phyloP scores from a whole-genome alignment of 92 coral and sea anemone genomes.

The Muricea muricata region DNA sequence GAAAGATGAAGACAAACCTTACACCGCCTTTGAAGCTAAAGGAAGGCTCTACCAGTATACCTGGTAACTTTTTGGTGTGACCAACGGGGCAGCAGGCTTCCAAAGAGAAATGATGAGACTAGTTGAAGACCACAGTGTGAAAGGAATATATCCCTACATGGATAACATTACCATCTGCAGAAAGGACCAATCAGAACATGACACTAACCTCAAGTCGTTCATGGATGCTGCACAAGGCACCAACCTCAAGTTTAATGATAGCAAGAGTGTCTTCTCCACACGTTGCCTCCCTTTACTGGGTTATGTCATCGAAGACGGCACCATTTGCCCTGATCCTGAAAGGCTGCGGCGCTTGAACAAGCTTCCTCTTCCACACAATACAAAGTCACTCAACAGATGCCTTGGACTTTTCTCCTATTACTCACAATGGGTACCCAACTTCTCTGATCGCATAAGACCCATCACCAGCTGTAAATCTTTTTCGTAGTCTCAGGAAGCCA shows the following conservation, averaged over 20 bases:
- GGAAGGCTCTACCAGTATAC: conserved; percentile 12
- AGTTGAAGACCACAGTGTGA: not conserved
- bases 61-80: conserved; percentile 37
- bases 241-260: conserved; percentile 50
- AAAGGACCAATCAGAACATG: conserved; percentile 71
- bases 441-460: conserved; percentile 19
- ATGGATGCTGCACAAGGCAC: conserved; percentile 62
- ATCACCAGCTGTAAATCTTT: conserved; percentile 29
- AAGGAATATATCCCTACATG: conserved; percentile 20
- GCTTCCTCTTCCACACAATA: conserved; percentile 44
- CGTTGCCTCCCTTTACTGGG: conserved; percentile 35
- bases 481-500: conserved; percentile 36
- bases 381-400: conserved; percentile 44
- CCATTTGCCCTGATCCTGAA: conserved; percentile 35
- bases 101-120: conserved; percentile 44
- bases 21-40: conserved; percentile 5
- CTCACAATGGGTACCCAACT: conserved; percentile 36
- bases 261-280: conserved; percentile 32
- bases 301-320: conserved; percentile 19
- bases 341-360: conserved; percentile 14
- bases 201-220: conserved; percentile 50
- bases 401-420: conserved; percentile 37
- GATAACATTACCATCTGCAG: conserved; percentile 52
- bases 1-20: conserved; percentile 41
- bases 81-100: conserved; percentile 58